Conservation (phyloP, 1,140 invertebrate genomes). For the Microplitis mediator region DNA sequence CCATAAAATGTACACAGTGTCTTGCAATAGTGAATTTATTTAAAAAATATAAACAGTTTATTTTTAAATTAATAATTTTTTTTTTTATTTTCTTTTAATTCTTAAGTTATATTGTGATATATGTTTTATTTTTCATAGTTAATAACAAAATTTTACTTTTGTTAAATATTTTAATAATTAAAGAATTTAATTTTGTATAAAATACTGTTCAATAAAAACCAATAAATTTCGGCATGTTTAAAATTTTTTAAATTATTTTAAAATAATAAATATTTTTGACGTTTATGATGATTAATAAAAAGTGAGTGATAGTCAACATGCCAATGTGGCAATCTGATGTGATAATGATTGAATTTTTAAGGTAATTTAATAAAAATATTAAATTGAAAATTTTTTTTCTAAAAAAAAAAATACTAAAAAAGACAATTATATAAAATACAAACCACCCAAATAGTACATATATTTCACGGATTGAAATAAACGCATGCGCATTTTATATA, state of each 20-base stretch:
- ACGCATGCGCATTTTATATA: conserved; percentile 9
- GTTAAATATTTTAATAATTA: too few species aligned
- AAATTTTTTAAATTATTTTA: too few species aligned
- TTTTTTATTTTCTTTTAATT: background rate
- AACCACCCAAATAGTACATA: too few species aligned
- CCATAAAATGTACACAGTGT: background rate
- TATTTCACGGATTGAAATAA: background rate
- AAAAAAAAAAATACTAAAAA: too few species aligned
- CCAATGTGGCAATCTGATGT: background rate
- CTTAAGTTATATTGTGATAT: too few species aligned
- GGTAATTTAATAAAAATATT: background rate
- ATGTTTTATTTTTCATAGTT: too few species aligned
- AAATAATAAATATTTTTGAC: background rate
- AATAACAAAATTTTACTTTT: too few species aligned
- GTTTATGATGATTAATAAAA: background rate
- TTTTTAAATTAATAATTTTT: background rate
- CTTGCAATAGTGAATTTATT: background rate
- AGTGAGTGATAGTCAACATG: background rate
- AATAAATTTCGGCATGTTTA: too few species aligned
- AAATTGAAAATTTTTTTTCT: too few species aligned
- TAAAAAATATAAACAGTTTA: background rate
- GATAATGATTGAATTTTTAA: conserved; percentile 9
- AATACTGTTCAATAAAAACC: too few species aligned
- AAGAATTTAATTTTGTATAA: background rate
- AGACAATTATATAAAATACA: too few species aligned